Percentiles rank a stretch among this genome's conserved stretches.
Evolutionary conservation across 2,113 vertebrate species (phyloP).

Genomic region (Seriola rivoliana): DNA sequence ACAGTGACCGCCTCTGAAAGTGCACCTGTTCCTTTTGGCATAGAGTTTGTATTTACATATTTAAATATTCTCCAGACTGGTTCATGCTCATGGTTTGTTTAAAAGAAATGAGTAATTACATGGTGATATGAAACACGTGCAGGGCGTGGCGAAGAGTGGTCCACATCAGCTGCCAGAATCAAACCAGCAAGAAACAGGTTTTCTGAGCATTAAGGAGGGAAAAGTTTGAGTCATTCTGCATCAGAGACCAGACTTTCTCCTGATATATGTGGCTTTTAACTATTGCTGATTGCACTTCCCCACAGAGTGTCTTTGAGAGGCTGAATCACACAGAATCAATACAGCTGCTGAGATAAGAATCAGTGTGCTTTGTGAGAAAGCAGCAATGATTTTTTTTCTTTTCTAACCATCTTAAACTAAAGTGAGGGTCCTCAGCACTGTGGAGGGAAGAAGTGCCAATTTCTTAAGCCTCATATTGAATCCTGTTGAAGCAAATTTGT

Average conservation of each 20-base stretch:
- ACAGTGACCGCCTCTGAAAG: not conserved
- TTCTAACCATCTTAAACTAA: not conserved
- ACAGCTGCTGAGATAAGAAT: not conserved
- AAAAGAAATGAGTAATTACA: slow-evolving; percentile 11
- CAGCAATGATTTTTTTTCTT: slow-evolving; percentile 14
- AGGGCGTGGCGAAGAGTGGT: not conserved
- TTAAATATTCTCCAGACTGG: not conserved
- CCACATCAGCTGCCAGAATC: not conserved
- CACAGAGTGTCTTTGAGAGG: not conserved
- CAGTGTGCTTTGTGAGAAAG: not conserved
- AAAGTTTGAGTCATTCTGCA: not conserved
- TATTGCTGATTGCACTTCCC: slow-evolving; percentile 5
- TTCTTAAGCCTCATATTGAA: not conserved
- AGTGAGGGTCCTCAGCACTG: no score
- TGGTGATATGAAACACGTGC: not conserved
- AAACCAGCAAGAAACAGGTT: not conserved
- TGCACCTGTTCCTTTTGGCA: slow-evolving; percentile 43
- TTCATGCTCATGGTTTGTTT: not conserved
- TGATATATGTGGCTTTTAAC: not conserved
- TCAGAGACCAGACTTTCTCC: not conserved
- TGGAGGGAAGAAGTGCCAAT: not conserved
- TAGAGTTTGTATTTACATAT: not conserved
- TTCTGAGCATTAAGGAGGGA: not conserved
- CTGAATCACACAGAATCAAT: slow-evolving; percentile 9
- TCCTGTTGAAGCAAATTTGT: not conserved